Conservation (phyloP, 2,113 vertebrate species). For the Aphyosemion australe region DNA sequence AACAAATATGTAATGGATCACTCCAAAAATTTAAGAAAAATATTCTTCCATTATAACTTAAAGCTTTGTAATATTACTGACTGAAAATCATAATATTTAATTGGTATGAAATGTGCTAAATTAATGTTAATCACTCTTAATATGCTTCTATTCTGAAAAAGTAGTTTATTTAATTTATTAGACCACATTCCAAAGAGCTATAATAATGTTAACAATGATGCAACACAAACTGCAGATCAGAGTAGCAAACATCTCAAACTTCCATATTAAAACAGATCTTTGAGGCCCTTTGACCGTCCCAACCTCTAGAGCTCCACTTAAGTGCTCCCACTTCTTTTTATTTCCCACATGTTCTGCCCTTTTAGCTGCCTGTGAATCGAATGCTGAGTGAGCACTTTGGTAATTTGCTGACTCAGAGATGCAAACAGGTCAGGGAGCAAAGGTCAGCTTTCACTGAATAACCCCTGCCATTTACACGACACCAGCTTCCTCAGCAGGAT, state of each 20-base stretch:
- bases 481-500: constrained; percentile 38
- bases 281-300: constrained; percentile 35
- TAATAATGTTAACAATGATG: neutral
- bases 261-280: too few relatives aligned
- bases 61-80: constrained; percentile 1
- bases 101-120: neutral
- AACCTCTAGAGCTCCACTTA: constrained; percentile 32
- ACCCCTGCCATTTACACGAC: constrained; percentile 47
- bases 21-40: too few relatives aligned
- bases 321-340: constrained; percentile 22
- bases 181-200: neutral
- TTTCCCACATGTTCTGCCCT: constrained; percentile 14
- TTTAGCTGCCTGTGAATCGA: constrained; percentile 19
- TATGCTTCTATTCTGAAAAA: too few relatives aligned
- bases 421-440: constrained; percentile 40
- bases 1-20: too few relatives aligned
- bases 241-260: constrained; percentile 27
- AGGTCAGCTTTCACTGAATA: constrained; percentile 51
- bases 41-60: too few relatives aligned
- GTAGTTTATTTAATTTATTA: too few relatives aligned
- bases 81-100: neutral
- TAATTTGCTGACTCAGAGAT: constrained; percentile 56
- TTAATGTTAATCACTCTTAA: too few relatives aligned
- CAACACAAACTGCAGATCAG: constrained; percentile 22
- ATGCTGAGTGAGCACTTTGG: constrained; percentile 62